Conservation (phyloP, 2,113 vertebrate species). For the Pterocles burchelli region DNA sequence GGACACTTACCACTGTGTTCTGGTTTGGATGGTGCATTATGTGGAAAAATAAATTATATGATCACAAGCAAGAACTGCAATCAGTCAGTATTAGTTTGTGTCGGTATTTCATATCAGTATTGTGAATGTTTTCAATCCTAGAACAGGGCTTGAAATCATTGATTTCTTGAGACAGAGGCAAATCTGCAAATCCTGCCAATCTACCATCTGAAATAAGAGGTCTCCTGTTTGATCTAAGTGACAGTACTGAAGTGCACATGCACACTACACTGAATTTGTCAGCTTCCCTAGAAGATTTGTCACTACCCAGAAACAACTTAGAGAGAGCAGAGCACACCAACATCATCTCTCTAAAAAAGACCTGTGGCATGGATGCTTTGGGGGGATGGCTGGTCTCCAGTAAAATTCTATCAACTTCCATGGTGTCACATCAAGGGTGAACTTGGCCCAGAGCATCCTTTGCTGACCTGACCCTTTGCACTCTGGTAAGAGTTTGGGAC, state of each 20-base stretch:
- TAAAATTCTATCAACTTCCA: not conserved
- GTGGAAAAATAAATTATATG: conserved; percentile 51
- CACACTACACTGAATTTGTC: not conserved
- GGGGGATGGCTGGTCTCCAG: not conserved
- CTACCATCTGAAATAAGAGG: not conserved
- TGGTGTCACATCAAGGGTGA: not conserved
- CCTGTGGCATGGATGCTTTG: not conserved
- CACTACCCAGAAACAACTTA: not conserved
- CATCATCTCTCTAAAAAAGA: not conserved
- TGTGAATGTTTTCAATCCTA: conserved; percentile 46
- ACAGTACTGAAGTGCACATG: not conserved
- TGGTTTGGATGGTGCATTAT: conserved; percentile 58
- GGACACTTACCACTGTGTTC: conserved; percentile 80
- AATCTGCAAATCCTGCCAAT: not conserved
- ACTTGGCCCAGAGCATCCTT: not conserved
- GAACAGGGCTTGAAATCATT: conserved; percentile 43
- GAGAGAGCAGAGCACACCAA: not conserved
- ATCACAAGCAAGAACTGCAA: conserved; percentile 44
- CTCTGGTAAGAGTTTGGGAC: not conserved
- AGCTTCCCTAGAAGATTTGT: not conserved
- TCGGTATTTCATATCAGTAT: not conserved
- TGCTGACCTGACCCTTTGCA: not conserved
- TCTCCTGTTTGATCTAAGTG: not conserved
- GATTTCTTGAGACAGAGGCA: not conserved
- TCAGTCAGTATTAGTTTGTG: conserved; percentile 10